Evolutionary conservation across 2,888 invertebrate species (phyloP).

Genomic region (Drosophila cognata): DNA sequence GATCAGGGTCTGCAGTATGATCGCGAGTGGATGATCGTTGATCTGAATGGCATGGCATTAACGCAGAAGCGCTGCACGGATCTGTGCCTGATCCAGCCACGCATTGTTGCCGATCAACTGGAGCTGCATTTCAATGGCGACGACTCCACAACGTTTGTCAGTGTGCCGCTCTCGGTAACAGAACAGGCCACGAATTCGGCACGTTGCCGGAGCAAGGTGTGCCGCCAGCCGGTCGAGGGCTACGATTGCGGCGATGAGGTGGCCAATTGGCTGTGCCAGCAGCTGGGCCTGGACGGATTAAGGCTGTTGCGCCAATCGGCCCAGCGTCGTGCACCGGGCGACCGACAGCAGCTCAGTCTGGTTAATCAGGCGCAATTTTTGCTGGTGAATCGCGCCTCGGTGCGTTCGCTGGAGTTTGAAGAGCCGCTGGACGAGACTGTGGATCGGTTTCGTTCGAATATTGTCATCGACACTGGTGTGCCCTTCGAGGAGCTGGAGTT

Average conservation of each 20-base stretch:
- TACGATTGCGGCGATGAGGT: constrained; percentile 94
- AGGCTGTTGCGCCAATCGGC: constrained; percentile 88
- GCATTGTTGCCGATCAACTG: constrained; percentile 88
- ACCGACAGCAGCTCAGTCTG: constrained; percentile 86
- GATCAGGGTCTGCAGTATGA: constrained; percentile 93
- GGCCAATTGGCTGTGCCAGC: constrained; percentile 92
- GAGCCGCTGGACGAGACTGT: constrained; percentile 87
- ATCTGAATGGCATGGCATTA: constrained; percentile 91
- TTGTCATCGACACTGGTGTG: constrained; percentile 90
- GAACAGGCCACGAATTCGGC: constrained; percentile 71
- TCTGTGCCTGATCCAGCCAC: constrained; percentile 92
- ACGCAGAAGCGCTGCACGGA: constrained; percentile 94
- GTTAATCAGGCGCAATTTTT: constrained; percentile 95
- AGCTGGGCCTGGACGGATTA: constrained; percentile 89
- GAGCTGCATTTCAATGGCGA: constrained; percentile 87
- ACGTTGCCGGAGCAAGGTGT: constrained; percentile 92
- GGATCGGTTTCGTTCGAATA: constrained; percentile 95
- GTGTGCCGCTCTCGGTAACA: constrained; percentile 86
- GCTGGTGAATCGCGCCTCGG: constrained; percentile 91
- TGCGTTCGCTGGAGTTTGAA: constrained; percentile 88
- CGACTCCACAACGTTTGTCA: constrained; percentile 79
- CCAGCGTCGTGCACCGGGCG: constrained; percentile 55
- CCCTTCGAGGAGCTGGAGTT: constrained; percentile 93
- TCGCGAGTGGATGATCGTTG: constrained; percentile 97
- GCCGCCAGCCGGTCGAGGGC: constrained; percentile 92